Base-by-base conservation (phyloP, 2,888 invertebrate species). In the Heteromyza rotundicornis region DNA sequence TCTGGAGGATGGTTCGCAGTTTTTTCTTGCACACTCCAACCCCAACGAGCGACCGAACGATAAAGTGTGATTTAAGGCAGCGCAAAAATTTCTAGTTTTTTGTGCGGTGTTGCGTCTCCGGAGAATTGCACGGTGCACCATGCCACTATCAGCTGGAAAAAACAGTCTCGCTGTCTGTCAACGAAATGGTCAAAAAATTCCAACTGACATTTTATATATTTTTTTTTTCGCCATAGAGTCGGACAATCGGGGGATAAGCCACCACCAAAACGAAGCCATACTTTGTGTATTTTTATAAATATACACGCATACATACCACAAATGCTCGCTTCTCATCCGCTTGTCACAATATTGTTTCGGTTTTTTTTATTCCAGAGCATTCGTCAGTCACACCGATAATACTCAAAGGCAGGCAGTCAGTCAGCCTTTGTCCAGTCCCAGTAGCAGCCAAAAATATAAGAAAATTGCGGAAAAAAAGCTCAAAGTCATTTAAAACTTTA, bases 91-190 rank as follows among this genome's bases (percentile, higher is more conserved):
- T 70, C 75, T 74, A 74, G 75, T 74, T 74, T 68, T 74, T 74
- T 75, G 73, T 63, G 50, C 20, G 17, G 62, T 60, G 57, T 40
- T 36, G 62, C 56, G 74, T 74, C 74, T 74, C 74, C 75, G 69
- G 75, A 74, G 74, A 74, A 75, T 75, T 74, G 74, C 75, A 75
- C 75, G 74, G 72, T 73, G 59, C 58, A 50, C 57, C n/a, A n/a
- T 8, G 40, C n/a, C 2, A 40, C 32, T n/a, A n/a, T n/a, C 5
- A 27, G 10, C 27, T 7, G 27, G 27, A 27, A 27, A 27, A 27
- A 27, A 27, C 27, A 27, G 24, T 49, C 56, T 19, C n/a, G n/a
- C n/a, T 52, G 60, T 60, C 68, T 63, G 68, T 64, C 66, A 72
- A 70, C 68, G 60, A 65, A 69, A 68, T 68, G 66, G 66, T 68